phyloP scores from a whole-genome alignment of 2,888 invertebrate species.

The Serrognathus titanus region DNA sequence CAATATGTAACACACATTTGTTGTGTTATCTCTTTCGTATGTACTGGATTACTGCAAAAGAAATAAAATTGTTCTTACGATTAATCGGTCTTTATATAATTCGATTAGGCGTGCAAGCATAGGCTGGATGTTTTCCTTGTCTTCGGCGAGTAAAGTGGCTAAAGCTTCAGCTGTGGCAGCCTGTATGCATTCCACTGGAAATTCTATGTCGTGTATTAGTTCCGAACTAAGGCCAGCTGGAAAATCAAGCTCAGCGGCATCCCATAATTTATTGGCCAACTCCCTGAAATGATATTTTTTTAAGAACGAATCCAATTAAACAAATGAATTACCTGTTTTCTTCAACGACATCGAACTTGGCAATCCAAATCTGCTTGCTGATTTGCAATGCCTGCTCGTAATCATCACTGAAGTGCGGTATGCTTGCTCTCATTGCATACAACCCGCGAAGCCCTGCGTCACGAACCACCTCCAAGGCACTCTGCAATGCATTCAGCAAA shows the following conservation, averaged over 20 bases:
- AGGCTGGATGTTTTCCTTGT: slow-evolving; percentile 53
- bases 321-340: slow-evolving; percentile 62
- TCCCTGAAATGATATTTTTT: slow-evolving; percentile 42
- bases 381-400: slow-evolving; percentile 59
- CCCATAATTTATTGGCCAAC: slow-evolving; percentile 64
- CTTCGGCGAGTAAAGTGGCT: slow-evolving; percentile 61
- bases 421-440: slow-evolving; percentile 58
- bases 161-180: slow-evolving; percentile 79
- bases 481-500: slow-evolving; percentile 74
- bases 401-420: slow-evolving; percentile 61
- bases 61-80: too few relatives aligned
- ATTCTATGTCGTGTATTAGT: slow-evolving; percentile 69
- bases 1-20: too few relatives aligned
- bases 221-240: slow-evolving; percentile 54
- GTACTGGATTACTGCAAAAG: too few relatives aligned
- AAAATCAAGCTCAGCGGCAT: slow-evolving; percentile 52
- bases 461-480: slow-evolving; percentile 66
- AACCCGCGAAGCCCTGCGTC: slow-evolving; percentile 78
- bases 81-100: slow-evolving; percentile 72
- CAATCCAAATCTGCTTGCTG: slow-evolving; percentile 76
- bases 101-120: slow-evolving; percentile 65
- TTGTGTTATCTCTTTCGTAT: too few relatives aligned
- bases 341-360: slow-evolving; percentile 74
- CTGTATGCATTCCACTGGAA: slow-evolving; percentile 79
- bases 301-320: too few relatives aligned